Percentiles rank a stretch among this genome's conserved stretches.
Conservation (phyloP, 2,113 vertebrate species). For the Alouatta palliata region DNA sequence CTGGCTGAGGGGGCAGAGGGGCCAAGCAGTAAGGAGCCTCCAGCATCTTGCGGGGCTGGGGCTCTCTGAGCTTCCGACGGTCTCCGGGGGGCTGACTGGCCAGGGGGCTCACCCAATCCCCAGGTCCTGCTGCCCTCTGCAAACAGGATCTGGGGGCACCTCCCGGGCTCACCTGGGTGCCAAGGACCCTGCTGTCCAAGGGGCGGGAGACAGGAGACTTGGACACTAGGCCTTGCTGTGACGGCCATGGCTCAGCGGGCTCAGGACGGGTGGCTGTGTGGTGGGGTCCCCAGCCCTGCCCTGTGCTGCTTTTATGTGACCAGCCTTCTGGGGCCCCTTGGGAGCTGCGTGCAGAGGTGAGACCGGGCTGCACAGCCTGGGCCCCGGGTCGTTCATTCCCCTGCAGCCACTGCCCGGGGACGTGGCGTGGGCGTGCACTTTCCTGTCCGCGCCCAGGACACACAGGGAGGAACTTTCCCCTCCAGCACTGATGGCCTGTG, state of each 20-base stretch:
- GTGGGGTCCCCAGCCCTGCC: background rate
- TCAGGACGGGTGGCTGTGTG: background rate
- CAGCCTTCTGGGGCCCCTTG: background rate
- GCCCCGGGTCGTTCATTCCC: background rate
- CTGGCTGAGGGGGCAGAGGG: accelerated
- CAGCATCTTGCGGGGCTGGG: background rate
- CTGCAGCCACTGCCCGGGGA: too few relatives aligned
- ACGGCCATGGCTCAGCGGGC: background rate
- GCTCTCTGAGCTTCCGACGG: background rate
- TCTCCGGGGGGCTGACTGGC: accelerated
- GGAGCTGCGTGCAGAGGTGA: background rate
- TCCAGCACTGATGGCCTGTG: accelerated
- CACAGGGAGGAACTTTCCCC: accelerated
- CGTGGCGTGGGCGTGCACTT: background rate
- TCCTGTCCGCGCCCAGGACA: too few relatives aligned
- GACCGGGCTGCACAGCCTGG: background rate
- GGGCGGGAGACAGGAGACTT: too few relatives aligned
- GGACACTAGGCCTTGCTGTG: background rate
- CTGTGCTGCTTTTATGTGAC: background rate
- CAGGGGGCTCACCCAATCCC: background rate
- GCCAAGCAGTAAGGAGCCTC: background rate
- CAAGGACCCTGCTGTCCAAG: background rate
- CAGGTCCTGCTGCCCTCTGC: background rate
- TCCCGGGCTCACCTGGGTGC: background rate
- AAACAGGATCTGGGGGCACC: background rate